phyloP scores from a whole-genome alignment of 2,113 vertebrate species.

The Ceyx melanurus region DNA sequence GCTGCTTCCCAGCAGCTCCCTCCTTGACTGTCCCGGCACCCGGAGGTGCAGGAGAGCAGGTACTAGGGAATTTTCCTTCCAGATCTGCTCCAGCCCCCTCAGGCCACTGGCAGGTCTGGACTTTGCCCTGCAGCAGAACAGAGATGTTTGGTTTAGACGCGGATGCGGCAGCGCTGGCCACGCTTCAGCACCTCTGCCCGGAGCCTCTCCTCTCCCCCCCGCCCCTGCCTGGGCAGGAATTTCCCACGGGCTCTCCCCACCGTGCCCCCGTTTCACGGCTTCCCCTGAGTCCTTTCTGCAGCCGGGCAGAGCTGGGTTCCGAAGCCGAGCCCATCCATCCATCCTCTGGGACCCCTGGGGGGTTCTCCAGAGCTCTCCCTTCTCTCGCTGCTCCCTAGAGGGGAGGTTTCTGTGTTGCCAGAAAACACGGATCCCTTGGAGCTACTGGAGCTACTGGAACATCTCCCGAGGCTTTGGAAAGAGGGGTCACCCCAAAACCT shows the following conservation, averaged over 20 bases:
- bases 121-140: neutral
- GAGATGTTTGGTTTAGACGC: neutral
- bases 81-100: neutral
- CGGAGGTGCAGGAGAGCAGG: neutral
- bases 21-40: too few species aligned
- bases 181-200: neutral
- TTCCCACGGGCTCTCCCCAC: neutral
- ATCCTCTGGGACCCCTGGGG: fast-evolving
- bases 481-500: neutral
- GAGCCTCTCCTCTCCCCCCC: neutral
- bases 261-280: fast-evolving
- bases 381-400: neutral
- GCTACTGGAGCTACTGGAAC: neutral
- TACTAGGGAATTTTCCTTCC: neutral
- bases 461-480: neutral
- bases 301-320: neutral
- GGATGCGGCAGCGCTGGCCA: neutral
- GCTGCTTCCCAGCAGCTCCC: too few species aligned
- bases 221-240: neutral
- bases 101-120: neutral
- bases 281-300: neutral
- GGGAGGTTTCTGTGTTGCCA: neutral
- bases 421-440: neutral
- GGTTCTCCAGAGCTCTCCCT: neutral
- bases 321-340: neutral